Evolutionary conservation across 2,113 vertebrate genomes (phyloP), one percentile per base, ranked within the genome.

Genomic region (Sander vitreus): DNA sequence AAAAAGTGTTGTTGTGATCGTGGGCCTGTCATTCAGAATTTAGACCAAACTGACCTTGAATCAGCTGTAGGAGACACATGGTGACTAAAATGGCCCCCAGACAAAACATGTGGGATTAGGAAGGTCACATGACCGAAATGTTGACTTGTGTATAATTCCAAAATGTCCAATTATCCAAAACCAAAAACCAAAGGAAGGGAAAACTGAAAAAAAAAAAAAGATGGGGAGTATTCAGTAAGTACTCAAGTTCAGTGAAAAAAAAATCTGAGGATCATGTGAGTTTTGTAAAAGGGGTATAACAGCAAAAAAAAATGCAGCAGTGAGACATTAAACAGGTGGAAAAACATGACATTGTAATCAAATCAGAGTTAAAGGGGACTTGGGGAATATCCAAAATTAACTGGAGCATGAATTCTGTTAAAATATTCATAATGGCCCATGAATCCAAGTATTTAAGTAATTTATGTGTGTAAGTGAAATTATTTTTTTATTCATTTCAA

Each of bases 31-130:
- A 70, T 77, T 80, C 57, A 54, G 30, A 25, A 45, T 13, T 39
- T 16, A 86, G 85, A 88, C 76, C 85, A 78, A 77, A 78, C 86
- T 84, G 83, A 91, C 87, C 84, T 90, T 91, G 85, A 83, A 77
- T 72, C 71, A 75, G 60, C 74, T 58, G 69, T 23, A 69, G 71
- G 69, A 39, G 66, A 89, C 68, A 47, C 47, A 73, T 16, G 25
- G 60, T 47, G 69, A 84, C 64, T 73, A 76, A 91, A 89, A 90
- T 79, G 70, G 48, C 78, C 67, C 69, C 65, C 80, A 91, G 87
- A 92, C 84, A 87, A 85, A 90, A 88, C 89, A 89, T 21, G 71
- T 51, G 70, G 79, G 64, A 85, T 84, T 73, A 86, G 75, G 21
- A 18, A 48, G 30, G 75, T 89, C 84, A 92, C 58, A 21, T 81